Base-by-base conservation (phyloP, 2,888 invertebrate species). In the Penaeus monodon region DNA sequence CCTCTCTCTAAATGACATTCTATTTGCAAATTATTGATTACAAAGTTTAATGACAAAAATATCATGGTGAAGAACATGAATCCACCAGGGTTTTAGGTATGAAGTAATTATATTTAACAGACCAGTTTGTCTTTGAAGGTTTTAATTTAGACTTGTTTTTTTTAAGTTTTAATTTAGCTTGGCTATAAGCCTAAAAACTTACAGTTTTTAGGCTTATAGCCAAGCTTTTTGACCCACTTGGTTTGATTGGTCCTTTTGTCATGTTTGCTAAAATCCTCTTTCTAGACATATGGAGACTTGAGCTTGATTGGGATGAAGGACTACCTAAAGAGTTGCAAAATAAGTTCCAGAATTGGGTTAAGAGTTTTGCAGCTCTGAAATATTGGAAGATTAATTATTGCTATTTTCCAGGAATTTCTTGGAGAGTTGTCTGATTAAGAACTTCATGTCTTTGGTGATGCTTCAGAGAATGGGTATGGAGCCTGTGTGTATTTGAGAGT, bases 381-480 rank as follows among this genome's bases (percentile, higher is more conserved):
- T 66, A 65, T 57, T 38, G 81, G 24, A 70, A 78, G 65, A 86
- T 90, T 7, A 65, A 82, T 27, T 33, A 84, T 29, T 84, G 86
- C 66, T 64, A 79, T 27, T 68, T 81, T 77, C n/a, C 66, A 29
- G 63, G 29, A 33, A 6, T 78, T 78, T 78, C 68, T 20, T 85
- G 57, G 84, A 85, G 57, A 20, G 24, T 49, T 79, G 14, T 27
- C 22, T 22, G 79, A 57, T 29, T 14, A 38, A 33, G 83, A 88
- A 64, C 70, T 89, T 24, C 81, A 84, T 79, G 86, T 74, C 22
- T 87, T 87, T 78, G 73, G 33, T n/a, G 88, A 88, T 68, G 86
- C 86, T 7, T 83, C 65, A 12, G 65, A 83, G 77, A 80, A 38
- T 20, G 84, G 81, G 20, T 89, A 89, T 79, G 89, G 84, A 64